Base-by-base conservation (phyloP, 2,113 vertebrate genomes). In the Astur gentilis region DNA sequence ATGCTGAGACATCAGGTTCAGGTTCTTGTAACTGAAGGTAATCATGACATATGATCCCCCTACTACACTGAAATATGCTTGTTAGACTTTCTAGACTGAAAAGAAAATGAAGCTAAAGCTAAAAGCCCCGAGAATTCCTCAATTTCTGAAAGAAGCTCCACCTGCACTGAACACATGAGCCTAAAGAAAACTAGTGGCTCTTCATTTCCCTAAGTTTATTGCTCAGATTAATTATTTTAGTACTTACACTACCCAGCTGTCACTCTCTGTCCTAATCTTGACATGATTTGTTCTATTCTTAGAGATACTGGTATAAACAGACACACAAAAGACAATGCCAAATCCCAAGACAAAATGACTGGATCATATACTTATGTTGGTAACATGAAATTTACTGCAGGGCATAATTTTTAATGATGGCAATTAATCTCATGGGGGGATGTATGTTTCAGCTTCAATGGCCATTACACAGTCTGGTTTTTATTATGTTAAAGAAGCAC, bases 351-450 rank as follows among this genome's bases (percentile, higher is more conserved):
- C 75, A 92, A 86, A 96, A 89, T 85, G 3, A 47, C 34, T 96
- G 66, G 36, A 40, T 93, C 73, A 50, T 40, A 89, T 8, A 77
- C 66, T 97, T 93, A 42, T 76, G 64, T n/a, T 84, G 52, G 29
- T 31, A 93, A 85, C 16, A 47, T 26, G 44, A 82, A 93, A 88
- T 97, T 96, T 96, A 67, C 71, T 90, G 34, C 83, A 89, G 83
- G 87, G 23, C 29, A 54, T 66, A 11, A 47, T 73, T 93, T 97
- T 94, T 55, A 80, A 54, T 50, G 45, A 72, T 50, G 38, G 14
- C 12, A 90, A 8, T 96, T 90, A 90, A 97, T 96, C 70, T 96
- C 12, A 57, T 4, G 10, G 22, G 9, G 10, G 20, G 42, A 83
- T 82, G 32, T 17, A 25, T 15, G 11, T 31, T 91, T 65, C 34